phyloP scores from a whole-genome alignment of 2,888 invertebrate species.

The Synanthedon formicaeformis region DNA sequence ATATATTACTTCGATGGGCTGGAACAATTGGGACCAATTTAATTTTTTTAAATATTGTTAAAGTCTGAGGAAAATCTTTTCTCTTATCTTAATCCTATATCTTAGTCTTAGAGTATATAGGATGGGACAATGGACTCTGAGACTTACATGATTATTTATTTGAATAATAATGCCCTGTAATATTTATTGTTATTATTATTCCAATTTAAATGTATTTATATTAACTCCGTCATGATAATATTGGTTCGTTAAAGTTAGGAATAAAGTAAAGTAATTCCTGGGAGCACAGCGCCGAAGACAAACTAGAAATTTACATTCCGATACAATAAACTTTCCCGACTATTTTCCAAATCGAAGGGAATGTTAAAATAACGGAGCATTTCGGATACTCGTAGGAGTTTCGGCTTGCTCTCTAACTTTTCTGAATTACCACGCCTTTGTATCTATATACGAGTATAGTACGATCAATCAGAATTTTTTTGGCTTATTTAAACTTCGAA shows the following conservation, averaged over 20 bases:
- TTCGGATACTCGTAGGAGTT: conserved; percentile 41
- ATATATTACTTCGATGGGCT: too few relatives aligned
- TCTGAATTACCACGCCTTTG: conserved; percentile 19
- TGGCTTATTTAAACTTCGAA: too few relatives aligned
- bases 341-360: conserved; percentile 31
- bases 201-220: conserved; percentile 10
- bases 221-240: conserved; percentile 36
- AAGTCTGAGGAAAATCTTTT: too few relatives aligned
- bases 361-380: conserved; percentile 34
- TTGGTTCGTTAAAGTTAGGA: conserved; percentile 39
- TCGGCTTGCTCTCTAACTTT: conserved; percentile 10
- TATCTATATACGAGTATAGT: background rate
- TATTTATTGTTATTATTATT: too few relatives aligned
- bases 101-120: too few relatives aligned
- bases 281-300: conserved; percentile 30
- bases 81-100: too few relatives aligned
- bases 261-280: conserved; percentile 19
- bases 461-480: too few relatives aligned
- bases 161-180: too few relatives aligned
- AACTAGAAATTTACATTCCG: conserved; percentile 40
- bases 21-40: too few relatives aligned
- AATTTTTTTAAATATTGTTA: too few relatives aligned
- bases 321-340: conserved; percentile 38
- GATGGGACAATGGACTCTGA: too few relatives aligned
- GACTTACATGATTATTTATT: too few relatives aligned